These are phyloP conservation scores for Mantis religiosa DNA, from an alignment of 2,888 invertebrate species.

Conservation along the genomic window DNA sequence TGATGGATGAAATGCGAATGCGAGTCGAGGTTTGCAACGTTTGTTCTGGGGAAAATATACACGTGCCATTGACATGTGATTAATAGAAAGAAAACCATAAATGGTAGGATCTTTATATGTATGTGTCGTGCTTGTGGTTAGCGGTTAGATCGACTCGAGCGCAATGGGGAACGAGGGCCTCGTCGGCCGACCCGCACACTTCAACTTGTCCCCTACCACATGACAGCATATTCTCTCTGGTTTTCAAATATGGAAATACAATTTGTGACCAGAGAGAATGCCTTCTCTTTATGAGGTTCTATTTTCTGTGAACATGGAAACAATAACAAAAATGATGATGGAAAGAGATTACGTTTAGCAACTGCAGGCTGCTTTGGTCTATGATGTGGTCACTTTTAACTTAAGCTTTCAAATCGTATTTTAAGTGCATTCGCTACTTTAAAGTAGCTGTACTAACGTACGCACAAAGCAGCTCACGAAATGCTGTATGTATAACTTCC, in stretches of 20 bases:
- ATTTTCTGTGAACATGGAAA: neutral
- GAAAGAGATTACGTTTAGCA: neutral
- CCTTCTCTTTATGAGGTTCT: neutral
- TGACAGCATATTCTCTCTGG: neutral
- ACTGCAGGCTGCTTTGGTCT: no score
- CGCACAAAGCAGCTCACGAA: no score
- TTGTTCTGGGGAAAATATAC: neutral
- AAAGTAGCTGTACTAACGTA: no score
- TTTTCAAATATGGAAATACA: neutral
- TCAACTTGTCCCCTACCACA: neutral
- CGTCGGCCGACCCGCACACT: neutral
- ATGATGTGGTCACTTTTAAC: no score
- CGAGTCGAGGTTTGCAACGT: constrained; percentile 1
- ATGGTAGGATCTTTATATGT: neutral
- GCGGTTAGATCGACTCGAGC: neutral
- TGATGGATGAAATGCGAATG: constrained; percentile 13
- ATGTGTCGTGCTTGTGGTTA: neutral
- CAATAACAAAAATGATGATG: neutral
- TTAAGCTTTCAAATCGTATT: no score
- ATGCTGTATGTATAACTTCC: no score
- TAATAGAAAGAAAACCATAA: constrained; percentile 4
- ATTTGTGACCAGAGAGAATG: neutral
- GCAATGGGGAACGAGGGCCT: neutral
- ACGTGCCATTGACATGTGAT: constrained; percentile 3
- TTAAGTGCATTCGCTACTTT: no score